Percentiles rank a stretch among this genome's conserved stretches.
These are phyloP conservation scores for Crotalus viridis DNA, from an alignment of 2,113 vertebrate genomes.

Conservation along the genomic window DNA sequence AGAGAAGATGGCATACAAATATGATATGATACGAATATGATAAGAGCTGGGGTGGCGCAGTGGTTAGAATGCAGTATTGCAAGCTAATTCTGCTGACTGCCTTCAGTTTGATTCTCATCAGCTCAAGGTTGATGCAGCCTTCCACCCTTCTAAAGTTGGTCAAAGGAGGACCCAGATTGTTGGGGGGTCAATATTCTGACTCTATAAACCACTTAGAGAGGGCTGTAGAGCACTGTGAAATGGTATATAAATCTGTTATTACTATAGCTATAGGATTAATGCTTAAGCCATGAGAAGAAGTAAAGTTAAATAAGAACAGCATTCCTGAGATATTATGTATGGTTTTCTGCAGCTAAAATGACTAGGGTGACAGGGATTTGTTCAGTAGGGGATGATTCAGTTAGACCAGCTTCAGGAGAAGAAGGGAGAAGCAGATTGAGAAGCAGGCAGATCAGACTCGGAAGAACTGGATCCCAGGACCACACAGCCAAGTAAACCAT, in stretches of 20 bases:
- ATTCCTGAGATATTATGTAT: neutral
- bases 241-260: no score
- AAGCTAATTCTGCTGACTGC: neutral
- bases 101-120: neutral
- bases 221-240: no score
- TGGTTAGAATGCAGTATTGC: neutral
- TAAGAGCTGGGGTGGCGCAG: neutral
- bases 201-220: no score
- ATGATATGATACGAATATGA: neutral
- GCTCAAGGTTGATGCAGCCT: neutral
- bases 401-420: neutral
- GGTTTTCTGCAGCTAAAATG: neutral
- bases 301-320: conserved; percentile 36
- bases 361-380: neutral
- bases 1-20: conserved; percentile 21
- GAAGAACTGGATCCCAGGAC: neutral
- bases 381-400: neutral
- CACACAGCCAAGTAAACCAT: neutral
- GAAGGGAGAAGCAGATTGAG: neutral
- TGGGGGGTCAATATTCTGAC: no score
- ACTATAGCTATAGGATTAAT: conserved; percentile 47
- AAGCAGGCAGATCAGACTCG: neutral
- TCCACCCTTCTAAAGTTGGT: neutral
- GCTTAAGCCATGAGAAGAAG: conserved; percentile 45
- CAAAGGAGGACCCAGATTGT: neutral